Base-by-base conservation (phyloP, 1,140 invertebrate genomes). In the Aphaenogaster floridana region DNA sequence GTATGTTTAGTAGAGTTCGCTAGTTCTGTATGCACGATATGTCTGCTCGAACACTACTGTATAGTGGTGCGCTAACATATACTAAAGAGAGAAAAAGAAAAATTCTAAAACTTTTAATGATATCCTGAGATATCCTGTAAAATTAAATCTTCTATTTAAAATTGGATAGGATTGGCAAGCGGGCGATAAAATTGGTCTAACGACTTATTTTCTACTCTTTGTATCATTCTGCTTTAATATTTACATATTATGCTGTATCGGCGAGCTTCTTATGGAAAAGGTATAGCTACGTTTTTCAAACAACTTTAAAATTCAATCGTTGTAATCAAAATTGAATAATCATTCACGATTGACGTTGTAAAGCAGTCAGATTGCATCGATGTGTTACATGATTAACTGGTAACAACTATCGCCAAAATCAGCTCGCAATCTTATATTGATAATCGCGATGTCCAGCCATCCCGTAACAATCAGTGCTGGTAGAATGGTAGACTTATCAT, bases 181-280 rank as follows among this genome's bases (percentile, higher is more conserved):
- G 39, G 78, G 77, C n/a, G 78, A 93, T 64, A 84, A 15, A 15
- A 3, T 92, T 34, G n/a, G 83, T 13, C 21, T 92, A n/a, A 50
- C 66, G 7, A 88, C 85, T 7, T 92, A 92, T 42, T 77, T 50
- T 34, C 71, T 92, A 54, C 54, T 93, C 17, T 15, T 94, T 0
- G 48, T 91, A 39, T 92, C 93, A 48, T 71, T 93, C 9, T 90
- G 71, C 2, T 91, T 93, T 36, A 93, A 94, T 86, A 89, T 93
- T 59, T 93, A 91, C n/a, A 92, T 94, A 72, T 91, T 92, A 17
- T 93, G 93, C n/a, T 89, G 90, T 21, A 92, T 94, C 28, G 92
- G 92, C 9, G 90, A 94, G n/a, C 39, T 92, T 9, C 63, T 93
- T 0, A 88, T 88, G 13, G 77, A 92, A 61, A 87, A 93, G 86